Conservation (phyloP, 2,797 vertebrate species). For the Vultur gryphus region DNA sequence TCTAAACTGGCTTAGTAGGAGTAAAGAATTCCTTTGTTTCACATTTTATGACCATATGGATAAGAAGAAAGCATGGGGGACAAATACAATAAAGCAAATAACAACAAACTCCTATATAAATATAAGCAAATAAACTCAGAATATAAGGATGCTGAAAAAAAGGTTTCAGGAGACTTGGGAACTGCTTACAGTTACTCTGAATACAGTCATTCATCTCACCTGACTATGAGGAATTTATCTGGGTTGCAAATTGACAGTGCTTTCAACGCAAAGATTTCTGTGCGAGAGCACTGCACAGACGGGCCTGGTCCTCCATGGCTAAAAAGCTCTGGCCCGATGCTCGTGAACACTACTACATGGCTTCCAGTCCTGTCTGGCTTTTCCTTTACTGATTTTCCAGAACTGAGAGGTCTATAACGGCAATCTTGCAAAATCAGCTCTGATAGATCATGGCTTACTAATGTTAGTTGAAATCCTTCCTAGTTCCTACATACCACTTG, state of each 20-base stretch:
- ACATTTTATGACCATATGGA: not conserved
- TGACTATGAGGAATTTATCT: not conserved
- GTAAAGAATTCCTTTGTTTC: not conserved
- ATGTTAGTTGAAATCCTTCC: not conserved
- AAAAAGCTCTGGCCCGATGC: not conserved
- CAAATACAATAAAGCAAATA: not conserved
- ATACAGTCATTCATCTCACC: not conserved
- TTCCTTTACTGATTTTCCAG: not conserved
- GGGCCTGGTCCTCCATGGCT: not conserved
- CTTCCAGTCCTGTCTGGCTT: not conserved
- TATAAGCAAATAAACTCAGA: not conserved
- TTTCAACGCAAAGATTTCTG: not conserved
- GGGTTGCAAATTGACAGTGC: not conserved
- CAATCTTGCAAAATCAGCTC: not conserved
- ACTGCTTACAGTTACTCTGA: not conserved
- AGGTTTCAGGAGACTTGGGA: not conserved
- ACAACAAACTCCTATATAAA: not conserved
- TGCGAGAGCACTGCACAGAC: not conserved
- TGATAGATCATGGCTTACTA: not conserved
- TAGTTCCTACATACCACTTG: not conserved
- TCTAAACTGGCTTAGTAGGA: not conserved
- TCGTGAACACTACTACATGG: not conserved
- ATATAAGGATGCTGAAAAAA: not conserved
- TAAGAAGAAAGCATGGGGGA: not conserved
- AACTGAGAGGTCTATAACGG: not conserved